phyloP scores from a whole-genome alignment of 1,140 invertebrate genomes.

The Heliconius himera region DNA sequence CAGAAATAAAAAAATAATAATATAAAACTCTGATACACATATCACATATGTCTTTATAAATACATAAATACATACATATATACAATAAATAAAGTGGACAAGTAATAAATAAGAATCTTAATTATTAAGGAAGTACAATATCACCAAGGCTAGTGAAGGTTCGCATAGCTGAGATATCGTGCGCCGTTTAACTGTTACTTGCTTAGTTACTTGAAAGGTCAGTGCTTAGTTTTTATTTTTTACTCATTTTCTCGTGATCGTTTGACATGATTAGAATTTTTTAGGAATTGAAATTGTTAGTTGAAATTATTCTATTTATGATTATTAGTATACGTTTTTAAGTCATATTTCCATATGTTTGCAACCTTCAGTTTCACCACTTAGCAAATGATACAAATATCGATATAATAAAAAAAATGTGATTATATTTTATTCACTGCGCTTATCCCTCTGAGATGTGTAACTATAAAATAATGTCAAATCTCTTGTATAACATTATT shows the following conservation, averaged over 20 bases:
- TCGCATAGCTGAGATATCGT: slow-evolving; percentile 66
- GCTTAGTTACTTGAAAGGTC: slow-evolving; percentile 35
- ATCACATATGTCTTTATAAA: not conserved
- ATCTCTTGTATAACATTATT: not conserved
- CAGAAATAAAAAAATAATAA: no score
- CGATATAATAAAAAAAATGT: not conserved
- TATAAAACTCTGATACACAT: not conserved
- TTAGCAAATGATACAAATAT: not conserved
- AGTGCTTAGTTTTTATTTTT: not conserved
- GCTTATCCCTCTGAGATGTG: not conserved
- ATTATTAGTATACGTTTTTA: no score
- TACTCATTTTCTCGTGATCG: not conserved
- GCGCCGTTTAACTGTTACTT: slow-evolving; percentile 46
- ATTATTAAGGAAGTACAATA: slow-evolving; percentile 60
- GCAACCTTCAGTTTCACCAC: not conserved
- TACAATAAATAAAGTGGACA: slow-evolving; percentile 33
- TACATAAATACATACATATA: slow-evolving; percentile 11
- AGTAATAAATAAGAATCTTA: slow-evolving; percentile 14
- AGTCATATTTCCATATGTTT: not conserved
- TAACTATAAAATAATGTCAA: not conserved
- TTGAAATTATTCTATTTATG: no score
- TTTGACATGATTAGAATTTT: no score
- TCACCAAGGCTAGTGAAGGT: slow-evolving; percentile 68
- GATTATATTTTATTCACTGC: not conserved
- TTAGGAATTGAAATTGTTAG: no score